A percentile compares a stretch with the other conserved stretches of the same genome.
Conservation (phyloP, 2,113 vertebrate genomes). For the Corythoichthys haematopterus region DNA sequence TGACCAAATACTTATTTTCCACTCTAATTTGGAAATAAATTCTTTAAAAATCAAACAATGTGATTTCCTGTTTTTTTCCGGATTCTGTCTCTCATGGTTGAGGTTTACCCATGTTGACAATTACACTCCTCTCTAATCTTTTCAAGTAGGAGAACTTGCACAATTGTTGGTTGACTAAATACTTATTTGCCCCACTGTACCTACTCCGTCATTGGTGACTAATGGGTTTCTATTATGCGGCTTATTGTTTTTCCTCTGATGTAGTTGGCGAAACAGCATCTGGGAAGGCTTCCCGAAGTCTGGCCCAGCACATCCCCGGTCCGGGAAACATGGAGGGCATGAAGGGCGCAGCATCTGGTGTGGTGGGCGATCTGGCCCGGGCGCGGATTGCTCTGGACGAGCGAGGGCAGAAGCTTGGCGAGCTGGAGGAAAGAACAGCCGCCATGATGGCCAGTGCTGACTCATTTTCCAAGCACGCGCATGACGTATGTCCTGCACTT, state of each 20-base stretch:
- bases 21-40: too few species aligned
- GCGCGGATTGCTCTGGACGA: slow-evolving; percentile 94
- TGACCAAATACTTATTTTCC: too few species aligned
- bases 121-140: too few species aligned
- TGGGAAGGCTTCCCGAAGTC: slow-evolving; percentile 90
- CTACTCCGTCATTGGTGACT: too few species aligned
- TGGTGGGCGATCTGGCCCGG: slow-evolving; percentile 89
- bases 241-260: not conserved
- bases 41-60: too few species aligned
- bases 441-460: slow-evolving; percentile 96
- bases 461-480: slow-evolving; percentile 95
- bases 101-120: too few species aligned
- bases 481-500: slow-evolving; percentile 72
- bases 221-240: too few species aligned
- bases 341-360: slow-evolving; percentile 92
- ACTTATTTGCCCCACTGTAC: too few species aligned
- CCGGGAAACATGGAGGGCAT: slow-evolving; percentile 94
- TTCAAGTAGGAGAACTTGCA: too few species aligned
- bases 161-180: too few species aligned
- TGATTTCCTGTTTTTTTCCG: too few species aligned
- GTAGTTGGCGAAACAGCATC: slow-evolving; percentile 88
- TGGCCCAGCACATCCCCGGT: slow-evolving; percentile 96
- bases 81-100: too few species aligned
- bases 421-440: slow-evolving; percentile 93
- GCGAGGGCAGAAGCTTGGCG: slow-evolving; percentile 92